Base-by-base conservation (phyloP, 2,888 invertebrate species). In the Aproaerema taeniolella region DNA sequence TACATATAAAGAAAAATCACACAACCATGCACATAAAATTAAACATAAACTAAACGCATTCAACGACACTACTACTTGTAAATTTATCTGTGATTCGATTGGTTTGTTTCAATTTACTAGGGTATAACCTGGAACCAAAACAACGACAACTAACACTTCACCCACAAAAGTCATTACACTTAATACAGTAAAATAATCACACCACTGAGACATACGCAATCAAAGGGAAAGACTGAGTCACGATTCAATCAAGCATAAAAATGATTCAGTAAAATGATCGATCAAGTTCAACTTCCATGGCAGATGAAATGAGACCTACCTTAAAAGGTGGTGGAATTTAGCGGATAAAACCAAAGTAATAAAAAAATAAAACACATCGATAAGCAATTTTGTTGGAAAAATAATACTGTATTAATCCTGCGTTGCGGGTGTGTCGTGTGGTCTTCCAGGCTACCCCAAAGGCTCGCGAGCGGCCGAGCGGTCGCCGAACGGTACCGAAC, bases 71-170 rank as follows among this genome's bases (percentile, higher is more conserved):
- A 52, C 57, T 62, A 57, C 55, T 59, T 74, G 83, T 86, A 86
- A 86, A 86, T 86, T 86, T 86, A 86, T 86, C 86, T 86, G 86
- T 86, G 82, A 68, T 70, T 67, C 20, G 14, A 32, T 63, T 54
- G 48, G 53, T 46, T 31, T 32, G 48, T 57, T 49, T 58, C 46
- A 52, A 61, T 67, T 63, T 67, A 57, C 73, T 74, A 78, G 75
- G 83, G 81, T 80, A 78, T 81, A 85, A 80, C 87, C 87, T 87
- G 87, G 86, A 83, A 76, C 73, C 74, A 80, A 80, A 76, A 80
- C 74, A 80, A 81, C 77, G 81, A 81, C 81, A 81, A 72, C 79
- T 77, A 74, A 75, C 73, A 75, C 67, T 72, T 74, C 75, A 79
- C 78, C 81, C 79, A 81, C 73, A 73, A 63, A 68, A 63, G 67